Percentiles rank a stretch among this genome's conserved stretches.
These are phyloP conservation scores for Drosophila aldrichi DNA, from an alignment of 2,888 invertebrate species.

Conservation along the genomic window DNA sequence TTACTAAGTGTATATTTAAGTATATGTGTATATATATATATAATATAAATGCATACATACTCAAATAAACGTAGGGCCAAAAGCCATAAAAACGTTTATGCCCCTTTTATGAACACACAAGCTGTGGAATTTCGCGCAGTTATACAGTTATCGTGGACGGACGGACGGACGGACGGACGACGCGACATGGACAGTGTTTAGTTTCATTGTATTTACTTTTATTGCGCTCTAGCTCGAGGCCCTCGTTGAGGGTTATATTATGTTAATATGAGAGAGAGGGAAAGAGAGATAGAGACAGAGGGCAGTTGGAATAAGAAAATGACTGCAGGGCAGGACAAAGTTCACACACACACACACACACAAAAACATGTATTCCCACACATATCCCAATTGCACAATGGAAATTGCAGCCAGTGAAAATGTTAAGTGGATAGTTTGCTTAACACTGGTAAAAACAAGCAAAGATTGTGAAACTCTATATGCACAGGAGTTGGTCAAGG, in stretches of 20 bases:
- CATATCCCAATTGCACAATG: conserved; percentile 29
- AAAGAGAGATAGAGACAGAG: neutral
- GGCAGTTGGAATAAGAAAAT: conserved; percentile 22
- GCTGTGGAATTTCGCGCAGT: conserved; percentile 76
- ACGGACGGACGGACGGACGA: conserved; percentile 7
- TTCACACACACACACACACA: conserved; percentile 3
- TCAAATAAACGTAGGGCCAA: conserved; percentile 57
- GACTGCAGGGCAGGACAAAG: conserved; percentile 32
- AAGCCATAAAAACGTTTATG: conserved; percentile 74
- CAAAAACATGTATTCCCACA: neutral
- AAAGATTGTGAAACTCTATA: neutral
- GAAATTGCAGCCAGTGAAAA: conserved; percentile 55
- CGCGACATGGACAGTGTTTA: conserved; percentile 47
- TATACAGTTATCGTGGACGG: conserved; percentile 65
- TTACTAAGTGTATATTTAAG: neutral
- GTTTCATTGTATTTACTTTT: conserved; percentile 64
- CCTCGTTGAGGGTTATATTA: conserved; percentile 46
- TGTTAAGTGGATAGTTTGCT: conserved; percentile 35
- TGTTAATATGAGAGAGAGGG: conserved; percentile 39
- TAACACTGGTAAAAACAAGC: conserved; percentile 17
- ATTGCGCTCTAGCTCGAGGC: conserved; percentile 66
- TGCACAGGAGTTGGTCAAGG: conserved; percentile 6
- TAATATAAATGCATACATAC: conserved; percentile 1
- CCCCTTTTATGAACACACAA: conserved; percentile 76
- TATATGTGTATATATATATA: neutral